A percentile compares a stretch with the other conserved stretches of the same genome.
These are phyloP conservation scores for Diabrotica undecimpunctata DNA, from an alignment of 1,140 invertebrate species.

Conservation along the genomic window DNA sequence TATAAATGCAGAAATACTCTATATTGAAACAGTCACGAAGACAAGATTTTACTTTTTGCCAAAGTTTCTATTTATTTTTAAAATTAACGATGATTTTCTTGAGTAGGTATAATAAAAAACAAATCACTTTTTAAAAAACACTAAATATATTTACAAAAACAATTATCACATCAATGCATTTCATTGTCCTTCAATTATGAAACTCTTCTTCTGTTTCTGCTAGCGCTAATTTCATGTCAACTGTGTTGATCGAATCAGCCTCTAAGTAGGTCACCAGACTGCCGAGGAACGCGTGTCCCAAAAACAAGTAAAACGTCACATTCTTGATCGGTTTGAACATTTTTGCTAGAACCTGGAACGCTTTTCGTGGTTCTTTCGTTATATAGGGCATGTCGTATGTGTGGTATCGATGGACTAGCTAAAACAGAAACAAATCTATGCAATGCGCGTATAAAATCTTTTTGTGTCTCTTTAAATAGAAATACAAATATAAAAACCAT, in stretches of 20 bases:
- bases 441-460: too few species aligned
- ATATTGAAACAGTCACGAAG: too few species aligned
- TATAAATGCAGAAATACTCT: too few species aligned
- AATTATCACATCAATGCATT: too few species aligned
- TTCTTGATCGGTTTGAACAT: slow-evolving; percentile 46
- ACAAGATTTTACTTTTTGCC: too few species aligned
- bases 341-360: slow-evolving; percentile 45
- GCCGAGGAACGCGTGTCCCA: slow-evolving; percentile 46
- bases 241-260: slow-evolving; percentile 43
- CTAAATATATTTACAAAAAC: too few species aligned
- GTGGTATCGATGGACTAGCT: slow-evolving; percentile 49
- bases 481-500: too few species aligned
- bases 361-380: slow-evolving; percentile 46
- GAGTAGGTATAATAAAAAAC: too few species aligned
- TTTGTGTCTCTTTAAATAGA: too few species aligned
- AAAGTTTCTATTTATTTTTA: too few species aligned
- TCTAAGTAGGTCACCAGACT: slow-evolving; percentile 48
- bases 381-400: slow-evolving; percentile 51
- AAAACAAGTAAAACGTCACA: slow-evolving; percentile 42
- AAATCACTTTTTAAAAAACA: too few species aligned
- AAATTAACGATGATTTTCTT: too few species aligned
- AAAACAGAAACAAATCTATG: slow-evolving; percentile 22
- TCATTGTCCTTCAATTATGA: background rate
- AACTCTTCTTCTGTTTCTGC: slow-evolving; percentile 16
- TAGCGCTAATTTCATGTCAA: slow-evolving; percentile 36